These are phyloP conservation scores for Ips typographus DNA, from an alignment of 1,140 invertebrate genomes.

Conservation along the genomic window DNA sequence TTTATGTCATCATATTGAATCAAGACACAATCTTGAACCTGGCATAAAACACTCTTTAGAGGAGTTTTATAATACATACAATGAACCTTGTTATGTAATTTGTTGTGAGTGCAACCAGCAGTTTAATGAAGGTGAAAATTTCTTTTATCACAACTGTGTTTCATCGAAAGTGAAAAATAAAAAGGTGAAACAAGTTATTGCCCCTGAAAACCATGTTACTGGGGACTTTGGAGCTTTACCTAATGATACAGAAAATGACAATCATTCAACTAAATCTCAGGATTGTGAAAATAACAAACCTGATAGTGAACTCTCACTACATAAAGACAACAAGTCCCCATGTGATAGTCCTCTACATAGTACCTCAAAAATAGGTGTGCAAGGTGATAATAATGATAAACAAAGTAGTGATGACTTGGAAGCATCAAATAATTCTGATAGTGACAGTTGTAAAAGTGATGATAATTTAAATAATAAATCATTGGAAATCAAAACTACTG, in stretches of 20 bases:
- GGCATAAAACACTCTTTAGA: conserved; percentile 63
- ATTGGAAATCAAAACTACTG: neutral
- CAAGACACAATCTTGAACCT: conserved; percentile 73
- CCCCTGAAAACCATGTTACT: conserved; percentile 44
- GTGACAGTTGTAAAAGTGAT: conserved; percentile 27
- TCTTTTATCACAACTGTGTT: conserved; percentile 68
- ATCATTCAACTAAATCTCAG: conserved; percentile 1
- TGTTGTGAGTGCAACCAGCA: conserved; percentile 77
- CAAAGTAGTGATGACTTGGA: conserved; percentile 8
- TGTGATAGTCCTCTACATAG: no score
- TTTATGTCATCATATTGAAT: conserved; percentile 69
- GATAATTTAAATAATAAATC: conserved; percentile 4
- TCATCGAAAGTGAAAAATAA: conserved; percentile 32
- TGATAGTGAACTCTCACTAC: neutral
- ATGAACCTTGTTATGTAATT: conserved; percentile 70
- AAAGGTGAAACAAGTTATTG: conserved; percentile 38
- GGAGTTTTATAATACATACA: conserved; percentile 64
- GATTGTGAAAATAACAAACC: neutral
- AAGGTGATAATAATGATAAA: conserved; percentile 5
- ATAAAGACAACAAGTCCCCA: no score
- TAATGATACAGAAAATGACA: conserved; percentile 8
- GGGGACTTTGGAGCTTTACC: conserved; percentile 36
- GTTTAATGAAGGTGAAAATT: conserved; percentile 70
- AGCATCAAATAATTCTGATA: conserved; percentile 14
- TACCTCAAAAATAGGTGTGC: no score